phyloP scores from a whole-genome alignment of 2,113 vertebrate genomes.

The Accipiter cooperii region DNA sequence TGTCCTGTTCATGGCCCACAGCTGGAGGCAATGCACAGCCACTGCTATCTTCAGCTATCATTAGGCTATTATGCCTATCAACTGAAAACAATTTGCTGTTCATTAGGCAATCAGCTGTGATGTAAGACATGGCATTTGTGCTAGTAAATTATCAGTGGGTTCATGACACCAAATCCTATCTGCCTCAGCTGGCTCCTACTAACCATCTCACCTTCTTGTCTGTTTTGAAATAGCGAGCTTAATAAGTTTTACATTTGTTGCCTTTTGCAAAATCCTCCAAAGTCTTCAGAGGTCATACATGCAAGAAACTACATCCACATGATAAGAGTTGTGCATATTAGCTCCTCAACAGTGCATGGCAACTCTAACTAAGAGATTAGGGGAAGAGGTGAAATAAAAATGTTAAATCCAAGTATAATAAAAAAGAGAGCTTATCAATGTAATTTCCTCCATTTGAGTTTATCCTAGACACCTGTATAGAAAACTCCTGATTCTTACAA shows the following conservation, averaged over 20 bases:
- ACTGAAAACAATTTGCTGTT: slow-evolving; percentile 24
- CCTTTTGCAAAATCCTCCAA: neutral
- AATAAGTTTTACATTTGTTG: neutral
- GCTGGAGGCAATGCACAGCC: fast-evolving
- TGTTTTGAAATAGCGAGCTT: neutral
- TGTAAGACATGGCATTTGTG: neutral
- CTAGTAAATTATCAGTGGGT: neutral
- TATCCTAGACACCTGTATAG: neutral
- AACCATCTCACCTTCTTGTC: neutral
- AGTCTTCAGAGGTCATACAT: neutral
- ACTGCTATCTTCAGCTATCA: neutral
- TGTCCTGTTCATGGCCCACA: neutral
- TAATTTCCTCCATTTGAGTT: neutral
- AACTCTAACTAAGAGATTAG: neutral
- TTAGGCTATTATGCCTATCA: neutral
- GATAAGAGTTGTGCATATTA: neutral
- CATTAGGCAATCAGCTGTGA: slow-evolving; percentile 1
- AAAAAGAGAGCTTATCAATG: neutral
- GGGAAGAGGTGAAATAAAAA: neutral
- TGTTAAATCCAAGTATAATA: neutral
- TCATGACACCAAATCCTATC: neutral
- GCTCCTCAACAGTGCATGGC: neutral
- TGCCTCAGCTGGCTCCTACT: neutral
- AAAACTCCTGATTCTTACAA: neutral
- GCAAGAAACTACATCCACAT: neutral